These are phyloP conservation scores for Carduelis carduelis DNA, from an alignment of 2,797 vertebrate genomes.

Conservation along the genomic window DNA sequence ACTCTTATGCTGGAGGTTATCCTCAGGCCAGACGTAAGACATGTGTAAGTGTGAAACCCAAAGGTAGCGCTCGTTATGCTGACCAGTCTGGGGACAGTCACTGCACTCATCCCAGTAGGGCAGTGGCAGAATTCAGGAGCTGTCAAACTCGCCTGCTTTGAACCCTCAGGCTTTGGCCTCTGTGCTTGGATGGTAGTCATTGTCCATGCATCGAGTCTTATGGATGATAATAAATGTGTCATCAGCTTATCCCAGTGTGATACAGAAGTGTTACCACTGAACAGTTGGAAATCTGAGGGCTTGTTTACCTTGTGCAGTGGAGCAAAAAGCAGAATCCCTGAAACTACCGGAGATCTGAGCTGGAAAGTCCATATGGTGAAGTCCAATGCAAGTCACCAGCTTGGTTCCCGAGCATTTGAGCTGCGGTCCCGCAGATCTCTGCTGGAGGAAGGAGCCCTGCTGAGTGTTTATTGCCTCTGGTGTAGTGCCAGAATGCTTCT, in stretches of 20 bases:
- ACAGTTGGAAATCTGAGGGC: neutral
- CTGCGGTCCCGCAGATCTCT: neutral
- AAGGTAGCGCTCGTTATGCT: fast-evolving
- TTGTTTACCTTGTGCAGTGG: neutral
- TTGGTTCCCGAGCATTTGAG: neutral
- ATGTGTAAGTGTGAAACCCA: neutral
- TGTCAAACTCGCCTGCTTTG: neutral
- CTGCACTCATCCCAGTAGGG: neutral
- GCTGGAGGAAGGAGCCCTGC: constrained; percentile 17
- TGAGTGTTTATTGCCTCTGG: neutral
- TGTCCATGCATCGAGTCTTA: neutral
- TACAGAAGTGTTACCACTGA: neutral
- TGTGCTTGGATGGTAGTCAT: neutral
- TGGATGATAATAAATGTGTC: neutral
- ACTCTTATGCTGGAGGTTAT: neutral
- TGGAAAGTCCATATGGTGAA: neutral
- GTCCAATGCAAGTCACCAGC: neutral
- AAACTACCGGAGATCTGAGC: neutral
- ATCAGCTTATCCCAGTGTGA: neutral
- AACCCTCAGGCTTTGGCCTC: neutral
- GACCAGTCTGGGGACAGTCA: neutral
- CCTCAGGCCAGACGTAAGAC: neutral
- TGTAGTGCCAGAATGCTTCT: neutral
- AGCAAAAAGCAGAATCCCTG: neutral
- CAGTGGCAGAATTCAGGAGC: neutral